Conservation (phyloP, 2,113 vertebrate species). For the Callospermophilus lateralis region DNA sequence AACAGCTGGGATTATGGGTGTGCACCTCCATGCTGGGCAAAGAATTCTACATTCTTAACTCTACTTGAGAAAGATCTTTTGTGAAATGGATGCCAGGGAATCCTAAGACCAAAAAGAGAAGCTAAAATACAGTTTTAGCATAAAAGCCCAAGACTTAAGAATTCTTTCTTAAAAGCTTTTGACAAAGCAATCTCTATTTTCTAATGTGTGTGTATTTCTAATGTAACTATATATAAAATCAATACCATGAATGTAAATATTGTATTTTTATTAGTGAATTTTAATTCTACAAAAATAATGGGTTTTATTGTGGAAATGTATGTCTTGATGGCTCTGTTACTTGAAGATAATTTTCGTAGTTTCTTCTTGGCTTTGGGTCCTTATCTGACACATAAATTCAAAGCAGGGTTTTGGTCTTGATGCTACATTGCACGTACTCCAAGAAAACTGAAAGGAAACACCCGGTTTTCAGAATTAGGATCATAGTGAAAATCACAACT, state of each 20-base stretch:
- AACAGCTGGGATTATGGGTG: too few species aligned
- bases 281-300: not conserved
- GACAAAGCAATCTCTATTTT: not conserved
- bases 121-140: not conserved
- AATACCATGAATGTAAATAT: not conserved
- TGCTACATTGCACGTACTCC: not conserved
- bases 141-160: not conserved
- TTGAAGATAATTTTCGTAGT: not conserved
- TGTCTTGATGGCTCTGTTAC: constrained; percentile 15
- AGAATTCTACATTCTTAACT: not conserved
- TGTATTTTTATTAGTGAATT: not conserved
- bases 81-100: not conserved
- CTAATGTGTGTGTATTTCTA: not conserved
- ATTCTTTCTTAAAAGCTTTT: constrained; percentile 20
- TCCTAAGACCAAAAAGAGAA: not conserved
- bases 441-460: constrained; percentile 24
- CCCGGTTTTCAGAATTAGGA: not conserved
- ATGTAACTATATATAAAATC: not conserved
- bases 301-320: not conserved
- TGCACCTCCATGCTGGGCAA: not conserved
- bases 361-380: constrained; percentile 25
- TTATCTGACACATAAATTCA: constrained; percentile 33
- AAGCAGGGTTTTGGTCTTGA: not conserved
- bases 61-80: constrained; percentile 42
- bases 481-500: not conserved